Evolutionary conservation across 2,888 invertebrate genomes (phyloP).

Genomic region (Panzeria rudis): DNA sequence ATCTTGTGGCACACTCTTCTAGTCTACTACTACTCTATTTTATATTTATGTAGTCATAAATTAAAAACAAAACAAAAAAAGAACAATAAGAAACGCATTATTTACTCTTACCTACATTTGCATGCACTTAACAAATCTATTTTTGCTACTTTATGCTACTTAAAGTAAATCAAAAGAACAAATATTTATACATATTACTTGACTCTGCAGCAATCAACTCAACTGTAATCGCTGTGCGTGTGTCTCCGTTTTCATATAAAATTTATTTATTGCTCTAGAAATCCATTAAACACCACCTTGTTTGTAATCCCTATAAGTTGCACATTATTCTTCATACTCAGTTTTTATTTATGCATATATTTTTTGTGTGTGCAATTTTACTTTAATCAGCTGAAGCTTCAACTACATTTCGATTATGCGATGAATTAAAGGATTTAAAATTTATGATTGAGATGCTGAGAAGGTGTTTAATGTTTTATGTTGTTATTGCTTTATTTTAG

Average conservation of each 20-base stretch:
- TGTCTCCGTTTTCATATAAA: background rate
- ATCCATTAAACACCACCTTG: background rate
- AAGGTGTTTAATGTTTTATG: slow-evolving; percentile 21
- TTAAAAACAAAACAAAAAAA: background rate
- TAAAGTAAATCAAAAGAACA: background rate
- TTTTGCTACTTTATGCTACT: slow-evolving; percentile 23
- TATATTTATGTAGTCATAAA: slow-evolving; percentile 38
- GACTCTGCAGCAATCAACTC: background rate
- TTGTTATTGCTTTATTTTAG: background rate
- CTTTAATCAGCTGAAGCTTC: background rate
- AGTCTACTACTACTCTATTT: slow-evolving; percentile 53
- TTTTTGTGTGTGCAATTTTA: background rate
- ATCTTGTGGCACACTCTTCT: background rate
- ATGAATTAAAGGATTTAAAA: slow-evolving; percentile 23
- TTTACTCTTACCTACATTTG: slow-evolving; percentile 12
- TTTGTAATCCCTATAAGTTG: background rate
- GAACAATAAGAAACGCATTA: background rate
- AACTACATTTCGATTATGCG: slow-evolving; percentile 1
- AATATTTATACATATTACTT: background rate
- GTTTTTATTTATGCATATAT: background rate
- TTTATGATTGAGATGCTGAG: slow-evolving; percentile 20
- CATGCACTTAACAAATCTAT: slow-evolving; percentile 26
- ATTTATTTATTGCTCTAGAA: background rate
- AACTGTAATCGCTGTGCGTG: background rate
- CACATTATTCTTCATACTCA: background rate